Conservation (phyloP, 2,888 invertebrate genomes). For the Mystacides longicornis region DNA sequence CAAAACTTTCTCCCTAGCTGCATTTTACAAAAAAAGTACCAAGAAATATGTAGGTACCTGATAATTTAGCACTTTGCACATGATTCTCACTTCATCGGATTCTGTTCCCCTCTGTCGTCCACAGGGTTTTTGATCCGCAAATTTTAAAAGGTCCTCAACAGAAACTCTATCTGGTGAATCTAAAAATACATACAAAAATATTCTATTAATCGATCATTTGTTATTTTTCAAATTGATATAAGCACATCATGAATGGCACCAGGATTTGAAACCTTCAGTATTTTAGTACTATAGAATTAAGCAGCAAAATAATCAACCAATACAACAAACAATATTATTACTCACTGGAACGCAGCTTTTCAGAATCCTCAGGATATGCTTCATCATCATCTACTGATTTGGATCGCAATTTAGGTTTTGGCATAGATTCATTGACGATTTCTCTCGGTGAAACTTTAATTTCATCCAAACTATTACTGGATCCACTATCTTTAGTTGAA, state of each 20-base stretch:
- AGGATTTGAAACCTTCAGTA: too few relatives aligned
- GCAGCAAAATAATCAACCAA: too few relatives aligned
- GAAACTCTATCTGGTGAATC: constrained; percentile 70
- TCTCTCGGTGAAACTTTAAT: background rate
- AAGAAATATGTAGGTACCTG: constrained; percentile 44
- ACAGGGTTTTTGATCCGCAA: constrained; percentile 75
- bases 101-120: constrained; percentile 77
- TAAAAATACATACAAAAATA: constrained; percentile 5
- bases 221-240: too few relatives aligned
- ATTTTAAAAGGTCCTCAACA: constrained; percentile 85
- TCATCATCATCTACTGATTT: constrained; percentile 1
- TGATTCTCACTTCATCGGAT: constrained; percentile 86
- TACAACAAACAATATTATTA: too few relatives aligned
- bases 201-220: too few relatives aligned
- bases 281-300: too few relatives aligned
- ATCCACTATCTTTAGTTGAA: background rate
- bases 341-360: too few relatives aligned
- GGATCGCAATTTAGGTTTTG: background rate
- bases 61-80: constrained; percentile 78
- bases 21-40: background rate
- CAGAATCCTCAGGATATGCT: background rate
- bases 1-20: background rate
- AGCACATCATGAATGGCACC: too few relatives aligned
- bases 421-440: background rate
- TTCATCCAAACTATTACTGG: background rate